These are phyloP conservation scores for Notarius quadriscutis DNA, from an alignment of 2,113 vertebrate species.

Conservation along the genomic window DNA sequence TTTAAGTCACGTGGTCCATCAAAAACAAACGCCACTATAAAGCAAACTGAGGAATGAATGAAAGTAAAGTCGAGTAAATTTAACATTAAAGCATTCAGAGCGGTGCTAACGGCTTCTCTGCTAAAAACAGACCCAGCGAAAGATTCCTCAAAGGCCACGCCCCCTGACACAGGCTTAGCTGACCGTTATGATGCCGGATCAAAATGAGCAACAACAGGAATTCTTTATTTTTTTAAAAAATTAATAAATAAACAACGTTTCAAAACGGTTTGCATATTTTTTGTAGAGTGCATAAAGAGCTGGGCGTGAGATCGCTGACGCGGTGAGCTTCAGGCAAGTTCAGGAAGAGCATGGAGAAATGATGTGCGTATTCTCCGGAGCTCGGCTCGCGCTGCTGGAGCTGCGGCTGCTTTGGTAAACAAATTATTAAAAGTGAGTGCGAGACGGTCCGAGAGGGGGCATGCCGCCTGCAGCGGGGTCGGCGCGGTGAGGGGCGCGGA, in stretches of 20 bases:
- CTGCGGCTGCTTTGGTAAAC: neutral
- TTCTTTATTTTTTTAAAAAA: neutral
- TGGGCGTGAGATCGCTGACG: neutral
- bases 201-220: conserved; percentile 26
- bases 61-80: neutral
- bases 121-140: conserved; percentile 32
- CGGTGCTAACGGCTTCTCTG: neutral
- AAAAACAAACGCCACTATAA: neutral
- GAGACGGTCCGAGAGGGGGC: neutral
- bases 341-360: neutral
- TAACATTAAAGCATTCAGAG: neutral
- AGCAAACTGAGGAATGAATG: neutral
- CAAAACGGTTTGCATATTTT: neutral
- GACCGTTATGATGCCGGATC: conserved; percentile 32
- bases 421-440: conserved; percentile 11
- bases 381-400: neutral
- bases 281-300: neutral
- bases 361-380: neutral
- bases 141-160: conserved; percentile 33
- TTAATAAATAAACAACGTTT: no score
- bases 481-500: neutral
- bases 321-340: neutral
- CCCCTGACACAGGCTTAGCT: conserved; percentile 40
- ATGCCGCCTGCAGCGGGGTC: no score
- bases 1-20: no score